Evolutionary conservation across 2,113 vertebrate species (phyloP), one percentile per base, ranked within the genome.

Genomic region (Micronycteris hirsuta): DNA sequence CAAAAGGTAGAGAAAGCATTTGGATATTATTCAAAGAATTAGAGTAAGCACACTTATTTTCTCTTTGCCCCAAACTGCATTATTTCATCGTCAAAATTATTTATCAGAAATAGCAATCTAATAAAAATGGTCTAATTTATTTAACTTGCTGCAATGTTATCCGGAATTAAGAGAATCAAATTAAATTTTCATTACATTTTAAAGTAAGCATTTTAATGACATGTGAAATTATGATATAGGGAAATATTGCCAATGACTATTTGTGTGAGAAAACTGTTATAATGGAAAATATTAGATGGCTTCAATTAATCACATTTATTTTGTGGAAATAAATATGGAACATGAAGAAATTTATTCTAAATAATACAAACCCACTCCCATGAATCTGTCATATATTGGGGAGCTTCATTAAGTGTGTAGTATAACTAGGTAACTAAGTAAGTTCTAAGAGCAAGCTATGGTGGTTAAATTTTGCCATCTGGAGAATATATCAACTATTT

Each of bases 11-110:
- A 94, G 43, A 84, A 95, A 96, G 26, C 33, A 47, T 43, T 38
- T 95, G 86, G 49, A 95, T 86, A 89, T 68, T 87, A 71, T 58
- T 96, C 33, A 91, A 83, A 95, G 43, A 81, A 71, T 81, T 78
- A 41, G 7, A 6, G 76, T 74, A 86, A 96, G 74, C 56, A 80
- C 41, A 81, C 76, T 49, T 36, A 86, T 91, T 95, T 93, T 76
- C 31, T 87, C 22, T 94, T 96, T 89, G 77, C 14, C 20, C 6
- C 1, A 58, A 91, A 54, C 19, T 78, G 7, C 68, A 71, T 73
- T 65, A 80, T 12, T 92, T 96, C 31, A 91, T 33, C 8, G 84
- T 47, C 15, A 89, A 94, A 80, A 56, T n/a, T 82, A 93, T 87
- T 95, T 96, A 78, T 95, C 4, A 88, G 11, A 92, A 86, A 36